A percentile compares a stretch with the other conserved stretches of the same genome.
Conservation (phyloP, 2,888 invertebrate genomes). For the Dasysyrphus albostriatus region DNA sequence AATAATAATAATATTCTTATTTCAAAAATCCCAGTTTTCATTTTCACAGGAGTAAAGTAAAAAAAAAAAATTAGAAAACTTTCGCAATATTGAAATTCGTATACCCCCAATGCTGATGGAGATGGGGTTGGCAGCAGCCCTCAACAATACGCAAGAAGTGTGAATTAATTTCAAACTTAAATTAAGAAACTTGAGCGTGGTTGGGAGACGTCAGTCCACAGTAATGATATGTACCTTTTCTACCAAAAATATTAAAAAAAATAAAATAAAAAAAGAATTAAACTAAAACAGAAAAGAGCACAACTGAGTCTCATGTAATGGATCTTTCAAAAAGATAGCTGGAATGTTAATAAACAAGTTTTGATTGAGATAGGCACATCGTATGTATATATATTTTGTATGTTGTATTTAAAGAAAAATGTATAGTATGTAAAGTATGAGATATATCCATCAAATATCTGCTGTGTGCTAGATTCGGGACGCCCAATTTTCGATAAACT, state of each 20-base stretch:
- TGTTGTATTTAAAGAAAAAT: no score
- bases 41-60: slow-evolving; percentile 13
- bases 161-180: slow-evolving; percentile 76
- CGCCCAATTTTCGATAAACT: no score
- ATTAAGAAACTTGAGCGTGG: slow-evolving; percentile 74
- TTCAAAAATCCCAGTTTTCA: slow-evolving; percentile 22
- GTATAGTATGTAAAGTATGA: no score
- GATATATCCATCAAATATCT: no score
- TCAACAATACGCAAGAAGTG: slow-evolving; percentile 59
- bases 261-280: slow-evolving; percentile 9
- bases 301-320: not conserved
- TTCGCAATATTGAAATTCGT: slow-evolving; percentile 67
- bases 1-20: slow-evolving; percentile 44
- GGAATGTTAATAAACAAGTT: no score
- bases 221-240: slow-evolving; percentile 61
- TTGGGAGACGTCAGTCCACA: slow-evolving; percentile 52
- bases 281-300: not conserved
- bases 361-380: no score
- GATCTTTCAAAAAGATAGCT: no score
- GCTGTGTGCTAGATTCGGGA: no score
- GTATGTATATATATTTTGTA: no score
- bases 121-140: not conserved
- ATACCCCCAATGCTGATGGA: slow-evolving; percentile 31
- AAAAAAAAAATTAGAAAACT: slow-evolving; percentile 43
- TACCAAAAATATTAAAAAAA: slow-evolving; percentile 11